Percentiles rank a stretch among this genome's conserved stretches.
Evolutionary conservation across 2,797 vertebrate species (phyloP).

Genomic region (Euthynnus affinis): DNA sequence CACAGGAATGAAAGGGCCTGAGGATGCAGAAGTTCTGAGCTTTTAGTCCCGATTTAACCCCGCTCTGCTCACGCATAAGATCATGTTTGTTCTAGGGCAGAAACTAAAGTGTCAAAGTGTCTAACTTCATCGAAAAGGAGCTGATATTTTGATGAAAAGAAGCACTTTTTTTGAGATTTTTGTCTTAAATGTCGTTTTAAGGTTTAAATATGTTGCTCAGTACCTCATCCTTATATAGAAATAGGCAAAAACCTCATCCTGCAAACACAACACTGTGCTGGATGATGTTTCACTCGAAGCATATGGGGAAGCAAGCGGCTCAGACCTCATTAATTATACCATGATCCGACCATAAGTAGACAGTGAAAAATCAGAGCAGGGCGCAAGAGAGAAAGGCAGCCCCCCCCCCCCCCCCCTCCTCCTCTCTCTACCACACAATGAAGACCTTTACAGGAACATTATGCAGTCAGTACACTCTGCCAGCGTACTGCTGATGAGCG

Average conservation of each 20-base stretch:
- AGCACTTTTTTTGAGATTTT: background rate
- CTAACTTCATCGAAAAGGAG: background rate
- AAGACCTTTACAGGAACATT: conserved; percentile 38
- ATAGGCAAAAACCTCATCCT: background rate
- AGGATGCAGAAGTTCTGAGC: background rate
- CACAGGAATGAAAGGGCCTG: conserved; percentile 9
- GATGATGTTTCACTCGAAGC: conserved; percentile 1
- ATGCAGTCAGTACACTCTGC: background rate
- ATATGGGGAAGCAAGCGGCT: conserved; percentile 13
- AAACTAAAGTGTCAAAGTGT: conserved; percentile 5
- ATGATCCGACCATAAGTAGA: conserved; percentile 35
- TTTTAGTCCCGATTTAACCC: conserved; percentile 7
- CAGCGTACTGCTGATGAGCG: conserved; percentile 20
- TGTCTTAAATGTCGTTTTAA: background rate
- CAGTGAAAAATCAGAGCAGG: conserved; percentile 43
- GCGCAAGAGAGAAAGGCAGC: conserved; percentile 16
- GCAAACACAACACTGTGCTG: background rate
- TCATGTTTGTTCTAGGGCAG: background rate
- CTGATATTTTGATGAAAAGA: background rate
- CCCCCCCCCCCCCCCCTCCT: too few species aligned
- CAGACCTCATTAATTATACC: conserved; percentile 54
- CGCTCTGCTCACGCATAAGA: background rate
- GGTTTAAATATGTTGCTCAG: background rate
- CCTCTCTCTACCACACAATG: background rate
- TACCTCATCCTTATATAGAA: background rate